A percentile compares a stretch with the other conserved stretches of the same genome.
Evolutionary conservation across 2,888 invertebrate species (phyloP).

Genomic region (Hanleya hanleyi): DNA sequence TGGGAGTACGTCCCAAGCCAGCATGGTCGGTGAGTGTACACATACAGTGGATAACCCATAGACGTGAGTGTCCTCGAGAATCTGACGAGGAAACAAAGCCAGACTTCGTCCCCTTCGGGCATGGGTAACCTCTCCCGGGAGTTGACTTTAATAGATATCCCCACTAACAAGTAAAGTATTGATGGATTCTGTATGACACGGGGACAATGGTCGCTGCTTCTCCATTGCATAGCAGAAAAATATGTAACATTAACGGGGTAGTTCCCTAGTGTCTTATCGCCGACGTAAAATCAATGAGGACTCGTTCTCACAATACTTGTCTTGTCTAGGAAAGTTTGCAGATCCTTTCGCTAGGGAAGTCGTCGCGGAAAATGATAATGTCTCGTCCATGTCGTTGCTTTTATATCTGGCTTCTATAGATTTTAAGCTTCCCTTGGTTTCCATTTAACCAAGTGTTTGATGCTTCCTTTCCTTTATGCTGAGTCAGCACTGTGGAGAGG

Average conservation of each 20-base stretch:
- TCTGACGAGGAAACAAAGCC: too few species aligned
- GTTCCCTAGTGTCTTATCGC: not conserved
- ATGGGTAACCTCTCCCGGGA: too few species aligned
- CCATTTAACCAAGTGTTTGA: not conserved
- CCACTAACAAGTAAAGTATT: too few species aligned
- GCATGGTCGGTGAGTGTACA: too few species aligned
- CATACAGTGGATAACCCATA: too few species aligned
- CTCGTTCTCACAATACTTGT: not conserved
- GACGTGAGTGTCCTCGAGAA: too few species aligned
- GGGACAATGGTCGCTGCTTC: too few species aligned
- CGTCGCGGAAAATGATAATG: not conserved
- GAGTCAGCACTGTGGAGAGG: too few species aligned
- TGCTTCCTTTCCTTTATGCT: not conserved
- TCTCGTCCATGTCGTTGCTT: not conserved
- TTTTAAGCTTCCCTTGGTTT: not conserved
- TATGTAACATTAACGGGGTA: not conserved
- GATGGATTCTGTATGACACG: too few species aligned
- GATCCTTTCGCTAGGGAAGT: not conserved
- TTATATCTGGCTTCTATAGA: not conserved
- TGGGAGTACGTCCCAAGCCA: too few species aligned
- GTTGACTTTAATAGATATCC: not conserved
- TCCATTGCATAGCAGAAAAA: not conserved
- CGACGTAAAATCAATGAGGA: constrained; percentile 2
- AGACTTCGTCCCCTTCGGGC: too few species aligned
- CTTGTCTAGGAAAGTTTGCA: not conserved